Evolutionary conservation across 2,888 invertebrate species (phyloP).

Genomic region (Crioceris asparagi): DNA sequence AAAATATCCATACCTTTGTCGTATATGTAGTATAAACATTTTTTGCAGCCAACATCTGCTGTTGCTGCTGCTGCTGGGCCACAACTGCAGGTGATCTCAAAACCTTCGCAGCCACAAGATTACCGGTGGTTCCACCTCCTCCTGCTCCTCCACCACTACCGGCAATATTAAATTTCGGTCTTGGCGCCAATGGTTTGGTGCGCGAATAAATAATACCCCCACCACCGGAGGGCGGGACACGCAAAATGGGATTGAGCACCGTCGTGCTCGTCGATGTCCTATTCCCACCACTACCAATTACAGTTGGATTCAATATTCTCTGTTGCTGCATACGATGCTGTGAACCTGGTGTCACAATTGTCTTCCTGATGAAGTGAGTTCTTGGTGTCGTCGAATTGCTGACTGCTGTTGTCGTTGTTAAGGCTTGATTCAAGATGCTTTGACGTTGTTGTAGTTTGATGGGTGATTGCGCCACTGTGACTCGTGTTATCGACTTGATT

Average conservation of each 20-base stretch:
- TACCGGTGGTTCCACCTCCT: too few species aligned
- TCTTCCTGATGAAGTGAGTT: too few species aligned
- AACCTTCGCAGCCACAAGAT: too few species aligned
- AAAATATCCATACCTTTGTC: not conserved
- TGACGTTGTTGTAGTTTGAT: not conserved
- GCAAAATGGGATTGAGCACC: conserved; percentile 13
- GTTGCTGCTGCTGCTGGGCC: not conserved
- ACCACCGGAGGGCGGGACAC: not conserved
- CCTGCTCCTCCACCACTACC: not conserved
- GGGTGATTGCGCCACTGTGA: too few species aligned
- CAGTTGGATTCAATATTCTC: not conserved
- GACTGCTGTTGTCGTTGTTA: conserved; percentile 3
- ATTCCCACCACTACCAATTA: too few species aligned
- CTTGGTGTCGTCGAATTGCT: conserved; percentile 8
- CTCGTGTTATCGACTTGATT: too few species aligned
- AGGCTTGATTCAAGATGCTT: not conserved
- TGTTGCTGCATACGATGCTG: not conserved
- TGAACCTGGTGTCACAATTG: not conserved
- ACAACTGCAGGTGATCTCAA: not conserved
- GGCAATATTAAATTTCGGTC: not conserved
- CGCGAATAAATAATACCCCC: not conserved
- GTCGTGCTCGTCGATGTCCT: conserved; percentile 1
- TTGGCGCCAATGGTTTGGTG: not conserved
- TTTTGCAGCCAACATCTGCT: not conserved
- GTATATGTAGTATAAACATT: conserved; percentile 7